These are phyloP conservation scores for Coregonus suidteri DNA, from an alignment of 2,797 vertebrate species.

Conservation along the genomic window DNA sequence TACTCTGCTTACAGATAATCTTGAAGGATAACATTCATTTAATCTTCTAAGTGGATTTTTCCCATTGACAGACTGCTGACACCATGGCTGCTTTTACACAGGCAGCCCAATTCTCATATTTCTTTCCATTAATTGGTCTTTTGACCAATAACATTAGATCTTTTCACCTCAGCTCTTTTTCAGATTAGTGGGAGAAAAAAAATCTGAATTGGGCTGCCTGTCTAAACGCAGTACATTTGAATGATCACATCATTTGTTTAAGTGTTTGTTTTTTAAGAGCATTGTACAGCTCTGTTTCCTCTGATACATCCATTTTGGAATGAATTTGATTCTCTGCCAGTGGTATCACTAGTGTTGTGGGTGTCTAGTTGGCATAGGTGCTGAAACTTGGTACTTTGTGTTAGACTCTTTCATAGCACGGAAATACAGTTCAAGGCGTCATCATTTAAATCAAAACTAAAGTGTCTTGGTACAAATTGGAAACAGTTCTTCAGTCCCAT, in stretches of 20 bases:
- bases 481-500: too few species aligned
- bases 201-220: too few species aligned
- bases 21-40: constrained; percentile 36
- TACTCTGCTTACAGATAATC: constrained; percentile 39
- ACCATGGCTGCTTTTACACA: too few species aligned
- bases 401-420: too few species aligned
- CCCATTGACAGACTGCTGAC: not conserved
- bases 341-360: not conserved
- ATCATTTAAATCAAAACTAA: not conserved
- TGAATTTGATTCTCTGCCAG: not conserved
- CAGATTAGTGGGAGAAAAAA: not conserved
- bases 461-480: not conserved
- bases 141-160: too few species aligned
- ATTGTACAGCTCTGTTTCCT: not conserved
- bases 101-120: too few species aligned
- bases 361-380: not conserved
- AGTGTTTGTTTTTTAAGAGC: not conserved
- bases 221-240: not conserved
- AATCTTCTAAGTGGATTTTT: constrained; percentile 8
- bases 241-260: constrained; percentile 1
- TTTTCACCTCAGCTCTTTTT: too few species aligned
- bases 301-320: not conserved
- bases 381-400: not conserved
- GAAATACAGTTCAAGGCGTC: too few species aligned
- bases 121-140: too few species aligned